A percentile compares a stretch with the other conserved stretches of the same genome.
phyloP scores from a whole-genome alignment of 1,140 invertebrate genomes.

The Ditylenchus dipsaci region DNA sequence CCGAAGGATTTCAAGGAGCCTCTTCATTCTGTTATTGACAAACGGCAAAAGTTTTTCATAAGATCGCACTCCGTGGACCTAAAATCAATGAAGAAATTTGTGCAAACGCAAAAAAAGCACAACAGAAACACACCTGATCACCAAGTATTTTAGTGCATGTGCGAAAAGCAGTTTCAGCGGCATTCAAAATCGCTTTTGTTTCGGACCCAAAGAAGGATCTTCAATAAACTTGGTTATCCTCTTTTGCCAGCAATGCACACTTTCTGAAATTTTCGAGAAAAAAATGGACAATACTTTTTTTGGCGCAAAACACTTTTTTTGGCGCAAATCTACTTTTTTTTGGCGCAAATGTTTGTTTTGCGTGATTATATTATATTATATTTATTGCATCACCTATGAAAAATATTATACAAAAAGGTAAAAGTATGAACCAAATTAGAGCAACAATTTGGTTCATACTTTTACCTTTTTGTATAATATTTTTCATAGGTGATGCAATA shows the following conservation, averaged over 20 bases:
- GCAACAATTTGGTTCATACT: no score
- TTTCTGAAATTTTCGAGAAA: neutral
- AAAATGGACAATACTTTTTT: no score
- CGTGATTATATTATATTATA: no score
- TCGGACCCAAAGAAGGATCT: slow-evolving; percentile 19
- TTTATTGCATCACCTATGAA: no score
- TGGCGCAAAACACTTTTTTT: no score
- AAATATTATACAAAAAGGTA: no score
- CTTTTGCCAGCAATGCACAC: slow-evolving; percentile 43
- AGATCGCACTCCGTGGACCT: slow-evolving; percentile 9
- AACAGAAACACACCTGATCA: slow-evolving; percentile 24
- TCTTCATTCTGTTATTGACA: slow-evolving; percentile 17
- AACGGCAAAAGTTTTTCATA: slow-evolving; percentile 12
- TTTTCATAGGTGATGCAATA: no score
- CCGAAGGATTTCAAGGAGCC: slow-evolving; percentile 38
- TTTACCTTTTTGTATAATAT: no score
- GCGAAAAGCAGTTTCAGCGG: slow-evolving; percentile 32
- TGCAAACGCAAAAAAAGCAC: neutral
- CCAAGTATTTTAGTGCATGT: slow-evolving; percentile 33
- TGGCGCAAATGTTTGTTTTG: no score
- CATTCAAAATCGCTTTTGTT: slow-evolving; percentile 32
- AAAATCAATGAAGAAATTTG: neutral
- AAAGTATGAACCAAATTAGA: no score
- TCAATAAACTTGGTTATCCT: slow-evolving; percentile 37
- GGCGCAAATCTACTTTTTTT: no score